Percentiles rank a stretch among this genome's conserved stretches.
phyloP scores from a whole-genome alignment of 2,113 vertebrate genomes.

The Vanacampus margaritifer region DNA sequence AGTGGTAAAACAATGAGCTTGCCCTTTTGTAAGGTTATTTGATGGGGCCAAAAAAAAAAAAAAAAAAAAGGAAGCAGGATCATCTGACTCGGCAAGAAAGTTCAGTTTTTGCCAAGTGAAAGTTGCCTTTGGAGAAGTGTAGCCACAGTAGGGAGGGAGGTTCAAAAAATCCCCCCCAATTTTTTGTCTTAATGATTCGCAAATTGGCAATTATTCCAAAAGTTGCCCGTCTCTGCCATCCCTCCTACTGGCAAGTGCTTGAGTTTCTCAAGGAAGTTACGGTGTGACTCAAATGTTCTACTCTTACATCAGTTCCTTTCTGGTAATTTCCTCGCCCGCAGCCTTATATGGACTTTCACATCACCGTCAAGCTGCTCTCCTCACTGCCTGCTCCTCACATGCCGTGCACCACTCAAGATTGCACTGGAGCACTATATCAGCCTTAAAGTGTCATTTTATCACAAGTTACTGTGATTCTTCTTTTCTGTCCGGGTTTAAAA shows the following conservation, averaged over 20 bases:
- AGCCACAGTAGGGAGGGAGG: neutral
- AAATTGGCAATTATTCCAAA: slow-evolving; percentile 32
- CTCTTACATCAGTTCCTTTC: slow-evolving; percentile 82
- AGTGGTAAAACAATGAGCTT: neutral
- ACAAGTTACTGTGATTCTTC: neutral
- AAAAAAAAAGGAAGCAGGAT: slow-evolving; percentile 22
- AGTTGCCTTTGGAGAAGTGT: neutral
- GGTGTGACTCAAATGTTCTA: slow-evolving; percentile 89
- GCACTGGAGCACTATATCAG: slow-evolving; percentile 19
- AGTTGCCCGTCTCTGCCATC: slow-evolving; percentile 28
- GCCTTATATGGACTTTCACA: slow-evolving; percentile 91
- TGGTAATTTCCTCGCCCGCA: slow-evolving; percentile 82
- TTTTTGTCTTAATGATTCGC: slow-evolving; percentile 11
- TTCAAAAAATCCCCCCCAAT: neutral
- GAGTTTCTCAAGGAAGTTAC: slow-evolving; percentile 74
- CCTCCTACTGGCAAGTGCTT: slow-evolving; percentile 66
- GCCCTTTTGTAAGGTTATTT: slow-evolving; percentile 1
- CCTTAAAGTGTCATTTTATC: slow-evolving; percentile 9
- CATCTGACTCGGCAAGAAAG: slow-evolving; percentile 30
- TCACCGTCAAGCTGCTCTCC: slow-evolving; percentile 54
- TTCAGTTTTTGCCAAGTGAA: slow-evolving; percentile 9
- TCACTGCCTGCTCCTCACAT: slow-evolving; percentile 49
- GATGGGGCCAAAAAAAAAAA: neutral
- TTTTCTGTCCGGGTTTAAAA: neutral
- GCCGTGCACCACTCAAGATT: slow-evolving; percentile 50